A percentile compares a stretch with the other conserved stretches of the same genome.
Evolutionary conservation across 2,797 vertebrate genomes (phyloP).

Genomic region (Sternotherus odoratus): DNA sequence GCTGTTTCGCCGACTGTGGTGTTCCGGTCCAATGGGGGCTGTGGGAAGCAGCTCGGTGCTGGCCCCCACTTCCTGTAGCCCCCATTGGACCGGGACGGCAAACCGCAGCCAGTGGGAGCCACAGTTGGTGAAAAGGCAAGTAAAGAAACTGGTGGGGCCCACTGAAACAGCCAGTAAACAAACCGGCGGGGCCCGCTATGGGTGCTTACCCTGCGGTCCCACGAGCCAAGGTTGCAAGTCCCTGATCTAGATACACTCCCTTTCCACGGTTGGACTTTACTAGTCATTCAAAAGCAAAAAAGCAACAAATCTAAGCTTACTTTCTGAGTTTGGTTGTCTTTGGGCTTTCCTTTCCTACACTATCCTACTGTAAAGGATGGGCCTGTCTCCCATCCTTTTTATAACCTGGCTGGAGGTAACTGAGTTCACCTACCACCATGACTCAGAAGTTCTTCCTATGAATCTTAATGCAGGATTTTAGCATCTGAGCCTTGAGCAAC

Average conservation of each 20-base stretch:
- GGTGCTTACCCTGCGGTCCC: too few relatives aligned
- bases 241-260: neutral
- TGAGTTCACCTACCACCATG: neutral
- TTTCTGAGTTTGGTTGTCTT: neutral
- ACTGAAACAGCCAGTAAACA: too few relatives aligned
- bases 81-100: too few relatives aligned
- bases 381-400: neutral
- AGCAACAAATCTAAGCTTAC: neutral
- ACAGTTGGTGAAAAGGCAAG: too few relatives aligned
- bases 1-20: too few relatives aligned
- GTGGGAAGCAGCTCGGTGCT: too few relatives aligned
- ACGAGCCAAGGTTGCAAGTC: too few relatives aligned
- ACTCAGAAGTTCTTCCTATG: neutral
- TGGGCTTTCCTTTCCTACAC: neutral
- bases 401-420: neutral
- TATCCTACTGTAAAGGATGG: neutral
- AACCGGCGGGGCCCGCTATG: too few relatives aligned
- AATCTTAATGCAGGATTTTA: neutral
- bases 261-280: neutral
- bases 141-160: too few relatives aligned
- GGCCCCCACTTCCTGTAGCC: too few relatives aligned
- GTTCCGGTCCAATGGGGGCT: too few relatives aligned
- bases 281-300: neutral
- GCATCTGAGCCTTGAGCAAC: neutral
- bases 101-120: too few relatives aligned